A percentile compares a stretch with the other conserved stretches of the same genome.
Conservation (phyloP, 2,888 invertebrate species). For the Blomia tropicalis region DNA sequence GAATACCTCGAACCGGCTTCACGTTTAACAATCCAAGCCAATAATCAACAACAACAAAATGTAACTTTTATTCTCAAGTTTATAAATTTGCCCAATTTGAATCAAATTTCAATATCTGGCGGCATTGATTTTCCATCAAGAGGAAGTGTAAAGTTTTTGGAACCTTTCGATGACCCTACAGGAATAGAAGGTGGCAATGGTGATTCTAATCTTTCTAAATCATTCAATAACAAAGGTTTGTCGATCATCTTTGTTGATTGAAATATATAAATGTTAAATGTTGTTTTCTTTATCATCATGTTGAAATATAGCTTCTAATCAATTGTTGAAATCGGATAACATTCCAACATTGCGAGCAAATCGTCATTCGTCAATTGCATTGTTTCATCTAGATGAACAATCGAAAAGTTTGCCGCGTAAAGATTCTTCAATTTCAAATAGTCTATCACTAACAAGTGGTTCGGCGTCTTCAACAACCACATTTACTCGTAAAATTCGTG, state of each 20-base stretch:
- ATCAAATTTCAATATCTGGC: no score
- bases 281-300: no score
- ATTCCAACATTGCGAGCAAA: neutral
- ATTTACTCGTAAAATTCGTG: neutral
- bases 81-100: neutral
- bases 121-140: no score
- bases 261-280: no score
- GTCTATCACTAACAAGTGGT: neutral
- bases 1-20: neutral
- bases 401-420: no score
- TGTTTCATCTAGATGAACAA: constrained; percentile 7
- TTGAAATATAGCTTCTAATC: no score
- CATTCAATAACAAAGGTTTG: no score
- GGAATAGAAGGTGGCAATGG: neutral
- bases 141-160: no score
- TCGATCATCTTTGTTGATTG: no score
- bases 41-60: neutral
- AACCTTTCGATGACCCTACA: no score
- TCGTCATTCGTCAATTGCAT: constrained; percentile 3
- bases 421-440: neutral
- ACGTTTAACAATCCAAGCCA: neutral
- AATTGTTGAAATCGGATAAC: no score
- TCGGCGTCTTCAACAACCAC: neutral
- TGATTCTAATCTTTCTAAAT: neutral
- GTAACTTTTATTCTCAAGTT: neutral